phyloP scores from a whole-genome alignment of 1,140 invertebrate genomes.

The Manduca sexta region DNA sequence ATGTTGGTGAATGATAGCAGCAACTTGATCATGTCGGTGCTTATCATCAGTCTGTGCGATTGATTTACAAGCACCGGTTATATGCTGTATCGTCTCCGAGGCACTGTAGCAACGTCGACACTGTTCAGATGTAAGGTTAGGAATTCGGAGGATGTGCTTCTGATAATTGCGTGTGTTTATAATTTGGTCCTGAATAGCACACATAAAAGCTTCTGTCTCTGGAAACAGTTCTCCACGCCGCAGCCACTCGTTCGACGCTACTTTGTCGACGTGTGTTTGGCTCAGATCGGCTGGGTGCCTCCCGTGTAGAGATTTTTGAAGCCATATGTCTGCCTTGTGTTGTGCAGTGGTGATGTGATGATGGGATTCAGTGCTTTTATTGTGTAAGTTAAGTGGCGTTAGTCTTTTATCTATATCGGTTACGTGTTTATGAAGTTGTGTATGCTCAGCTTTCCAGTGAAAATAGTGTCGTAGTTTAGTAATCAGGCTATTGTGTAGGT shows the following conservation, averaged over 20 bases:
- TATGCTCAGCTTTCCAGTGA: too few relatives aligned
- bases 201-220: slow-evolving; percentile 7
- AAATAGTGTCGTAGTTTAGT: not conserved
- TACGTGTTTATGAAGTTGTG: too few relatives aligned
- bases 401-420: too few relatives aligned
- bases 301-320: slow-evolving; percentile 20
- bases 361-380: too few relatives aligned
- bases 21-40: slow-evolving; percentile 16
- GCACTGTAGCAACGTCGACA: slow-evolving; percentile 11
- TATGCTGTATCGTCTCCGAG: slow-evolving; percentile 19
- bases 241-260: slow-evolving; percentile 28
- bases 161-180: slow-evolving; percentile 26
- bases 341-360: too few relatives aligned
- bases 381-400: too few relatives aligned
- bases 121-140: not conserved
- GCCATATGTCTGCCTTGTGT: slow-evolving; percentile 12
- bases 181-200: slow-evolving; percentile 29
- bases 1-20: slow-evolving; percentile 15
- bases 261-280: slow-evolving; percentile 18
- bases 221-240: slow-evolving; percentile 11
- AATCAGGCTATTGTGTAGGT: slow-evolving; percentile 3
- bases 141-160: slow-evolving; percentile 17
- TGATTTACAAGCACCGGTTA: slow-evolving; percentile 12
- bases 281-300: slow-evolving; percentile 18
- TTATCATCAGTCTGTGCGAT: slow-evolving; percentile 16